Base-by-base conservation (phyloP, 2,113 vertebrate species). In the Oreotrochilus melanogaster region DNA sequence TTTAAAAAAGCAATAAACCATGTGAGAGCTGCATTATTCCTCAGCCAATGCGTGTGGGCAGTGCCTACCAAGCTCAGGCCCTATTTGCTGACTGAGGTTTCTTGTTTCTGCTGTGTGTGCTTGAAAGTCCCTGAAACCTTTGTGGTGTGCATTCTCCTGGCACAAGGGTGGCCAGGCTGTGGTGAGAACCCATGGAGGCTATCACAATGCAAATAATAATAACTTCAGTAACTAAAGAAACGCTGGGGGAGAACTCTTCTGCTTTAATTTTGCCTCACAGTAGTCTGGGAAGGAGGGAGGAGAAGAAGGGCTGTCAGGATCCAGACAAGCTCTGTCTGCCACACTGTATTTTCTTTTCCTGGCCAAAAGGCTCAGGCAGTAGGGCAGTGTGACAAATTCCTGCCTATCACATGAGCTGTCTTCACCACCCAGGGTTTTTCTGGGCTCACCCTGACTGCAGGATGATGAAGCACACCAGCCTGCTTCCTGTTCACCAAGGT, bases 161-260 rank as follows among this genome's bases (percentile, higher is more conserved):
- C 48, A 24, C 19, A 24, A 78, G 56, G 42, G 48, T 14, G 54
- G 16, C 58, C 14, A 3, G 42, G 82, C 67, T 92, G 74, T 58
- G 54, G 51, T 0, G 1, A 70, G 75, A 28, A 80, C 64, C 60
- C 74, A 33, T 28, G 33, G 51, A 89, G 48, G 65, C 69, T 85
- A 60, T 69, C 78, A 75, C 89, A 92, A 53, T 72, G 81, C 56
- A 78, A 94, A 71, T 73, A 88, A 86, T 28, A 95, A 86, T 28
- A 95, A 83, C 62, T 62, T 66, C 57, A 70, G 45, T 65, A 83
- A 93, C 73, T 92, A 81, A 78, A 79, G 58, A 70, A 90, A 28
- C 48, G 51, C 39, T 45, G 33, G 27, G 78, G 16, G 17, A 67
- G 39, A 79, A 81, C 81, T 86, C 24, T 53, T 53, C 28, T 75